These are phyloP conservation scores for Brachionichthys hirsutus DNA, from an alignment of 2,113 vertebrate genomes.

Conservation along the genomic window DNA sequence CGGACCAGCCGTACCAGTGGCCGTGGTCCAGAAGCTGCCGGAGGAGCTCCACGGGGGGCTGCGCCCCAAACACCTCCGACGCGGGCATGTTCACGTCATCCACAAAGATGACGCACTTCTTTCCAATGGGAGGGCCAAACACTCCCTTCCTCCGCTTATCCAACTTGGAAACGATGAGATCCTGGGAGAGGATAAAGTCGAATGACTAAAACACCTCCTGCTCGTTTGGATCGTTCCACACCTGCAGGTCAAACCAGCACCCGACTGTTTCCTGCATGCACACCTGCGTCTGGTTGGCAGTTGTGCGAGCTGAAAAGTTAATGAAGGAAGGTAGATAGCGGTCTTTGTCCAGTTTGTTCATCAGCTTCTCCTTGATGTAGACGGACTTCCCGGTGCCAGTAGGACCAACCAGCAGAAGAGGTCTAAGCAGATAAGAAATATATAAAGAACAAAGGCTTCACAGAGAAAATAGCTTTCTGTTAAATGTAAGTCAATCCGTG, in stretches of 20 bases:
- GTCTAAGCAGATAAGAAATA: constrained; percentile 80
- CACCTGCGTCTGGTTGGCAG: constrained; percentile 82
- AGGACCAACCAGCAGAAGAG: constrained; percentile 89
- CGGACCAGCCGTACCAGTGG: constrained; percentile 81
- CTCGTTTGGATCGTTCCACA: no score
- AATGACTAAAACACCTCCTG: no score
- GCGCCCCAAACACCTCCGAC: constrained; percentile 90
- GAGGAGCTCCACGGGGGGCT: constrained; percentile 90
- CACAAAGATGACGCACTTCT: constrained; percentile 90
- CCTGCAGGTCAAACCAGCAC: no score
- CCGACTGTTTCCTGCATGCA: no score
- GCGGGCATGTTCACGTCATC: constrained; percentile 97
- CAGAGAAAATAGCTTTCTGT: constrained; percentile 85
- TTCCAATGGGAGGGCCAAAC: constrained; percentile 87
- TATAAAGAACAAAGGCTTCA: constrained; percentile 52
- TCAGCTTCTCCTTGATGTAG: constrained; percentile 85
- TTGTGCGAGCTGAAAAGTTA: constrained; percentile 92
- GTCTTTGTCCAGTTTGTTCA: constrained; percentile 84
- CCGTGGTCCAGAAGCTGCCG: constrained; percentile 89
- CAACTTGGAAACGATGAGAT: constrained; percentile 91
- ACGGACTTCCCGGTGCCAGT: constrained; percentile 94
- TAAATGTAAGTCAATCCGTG: no score
- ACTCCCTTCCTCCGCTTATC: constrained; percentile 87
- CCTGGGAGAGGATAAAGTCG: constrained; percentile 65
- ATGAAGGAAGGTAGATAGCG: constrained; percentile 84